phyloP scores from a whole-genome alignment of 2,113 vertebrate genomes.

The Rhabdornis inornatus region DNA sequence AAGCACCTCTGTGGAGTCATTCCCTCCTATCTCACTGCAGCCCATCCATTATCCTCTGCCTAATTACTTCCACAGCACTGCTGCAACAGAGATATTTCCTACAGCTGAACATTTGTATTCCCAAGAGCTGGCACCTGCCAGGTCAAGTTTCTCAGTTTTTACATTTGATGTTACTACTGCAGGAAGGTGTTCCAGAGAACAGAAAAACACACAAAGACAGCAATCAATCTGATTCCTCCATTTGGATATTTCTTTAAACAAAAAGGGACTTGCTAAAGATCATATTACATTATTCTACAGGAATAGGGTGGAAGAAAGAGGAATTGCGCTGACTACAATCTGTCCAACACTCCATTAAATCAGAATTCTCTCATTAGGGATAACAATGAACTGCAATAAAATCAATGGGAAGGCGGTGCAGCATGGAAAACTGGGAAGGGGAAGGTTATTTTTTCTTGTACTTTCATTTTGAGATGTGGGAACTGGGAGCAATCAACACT shows the following conservation, averaged over 20 bases:
- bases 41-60: background rate
- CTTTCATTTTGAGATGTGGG: background rate
- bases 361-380: background rate
- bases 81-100: background rate
- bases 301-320: background rate
- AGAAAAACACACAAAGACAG: background rate
- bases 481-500: background rate
- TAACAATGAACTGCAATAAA: background rate
- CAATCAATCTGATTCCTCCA: background rate
- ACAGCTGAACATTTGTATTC: background rate
- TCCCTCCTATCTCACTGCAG: background rate
- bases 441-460: background rate
- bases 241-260: background rate
- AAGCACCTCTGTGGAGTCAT: background rate
- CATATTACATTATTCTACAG: background rate
- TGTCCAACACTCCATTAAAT: background rate
- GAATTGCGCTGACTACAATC: background rate
- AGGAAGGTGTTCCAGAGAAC: background rate
- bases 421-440: background rate
- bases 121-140: background rate
- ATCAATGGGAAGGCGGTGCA: background rate
- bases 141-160: slow-evolving; percentile 1
- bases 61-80: background rate
- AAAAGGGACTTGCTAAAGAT: background rate
- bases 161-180: background rate